Percentiles rank a stretch among this genome's conserved stretches.
Evolutionary conservation across 2,888 invertebrate genomes (phyloP).

Genomic region (Gastrophysa polygoni): DNA sequence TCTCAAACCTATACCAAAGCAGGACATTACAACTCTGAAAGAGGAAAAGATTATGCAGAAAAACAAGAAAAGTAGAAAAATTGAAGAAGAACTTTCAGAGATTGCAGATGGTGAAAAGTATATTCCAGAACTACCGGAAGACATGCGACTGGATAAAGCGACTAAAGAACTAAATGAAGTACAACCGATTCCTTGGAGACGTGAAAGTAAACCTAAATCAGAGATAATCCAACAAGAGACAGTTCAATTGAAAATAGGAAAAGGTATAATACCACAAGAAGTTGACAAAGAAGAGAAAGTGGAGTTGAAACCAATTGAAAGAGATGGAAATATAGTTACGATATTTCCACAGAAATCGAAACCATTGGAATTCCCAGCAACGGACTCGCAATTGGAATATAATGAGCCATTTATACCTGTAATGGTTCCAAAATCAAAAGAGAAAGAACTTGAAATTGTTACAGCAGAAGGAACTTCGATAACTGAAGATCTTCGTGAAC

Average conservation of each 20-base stretch:
- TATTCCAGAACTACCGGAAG: constrained; percentile 45
- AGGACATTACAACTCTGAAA: constrained; percentile 37
- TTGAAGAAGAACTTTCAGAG: constrained; percentile 41
- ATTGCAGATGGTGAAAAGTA: constrained; percentile 47
- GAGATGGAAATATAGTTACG: constrained; percentile 43
- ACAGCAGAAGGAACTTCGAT: constrained; percentile 53
- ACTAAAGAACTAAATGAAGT: constrained; percentile 45
- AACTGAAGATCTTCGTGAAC: constrained; percentile 45
- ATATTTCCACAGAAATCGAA: constrained; percentile 51
- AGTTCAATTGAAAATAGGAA: constrained; percentile 49
- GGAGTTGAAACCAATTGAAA: constrained; percentile 53
- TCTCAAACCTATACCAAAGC: constrained; percentile 50
- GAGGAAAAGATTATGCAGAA: constrained; percentile 40
- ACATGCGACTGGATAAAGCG: constrained; percentile 45
- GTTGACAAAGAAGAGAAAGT: constrained; percentile 50
- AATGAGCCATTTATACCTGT: constrained; percentile 53
- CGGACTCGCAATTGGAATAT: constrained; percentile 48
- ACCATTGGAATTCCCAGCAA: constrained; percentile 47
- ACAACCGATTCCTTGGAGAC: constrained; percentile 52
- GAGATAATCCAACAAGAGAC: constrained; percentile 49
- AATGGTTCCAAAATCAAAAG: constrained; percentile 34
- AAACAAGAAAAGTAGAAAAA: constrained; percentile 37
- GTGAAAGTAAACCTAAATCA: constrained; percentile 52
- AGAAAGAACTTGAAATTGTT: constrained; percentile 38
- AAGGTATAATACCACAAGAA: constrained; percentile 53